phyloP scores from a whole-genome alignment of 2,797 vertebrate species.

The Enteromius viviparus region DNA sequence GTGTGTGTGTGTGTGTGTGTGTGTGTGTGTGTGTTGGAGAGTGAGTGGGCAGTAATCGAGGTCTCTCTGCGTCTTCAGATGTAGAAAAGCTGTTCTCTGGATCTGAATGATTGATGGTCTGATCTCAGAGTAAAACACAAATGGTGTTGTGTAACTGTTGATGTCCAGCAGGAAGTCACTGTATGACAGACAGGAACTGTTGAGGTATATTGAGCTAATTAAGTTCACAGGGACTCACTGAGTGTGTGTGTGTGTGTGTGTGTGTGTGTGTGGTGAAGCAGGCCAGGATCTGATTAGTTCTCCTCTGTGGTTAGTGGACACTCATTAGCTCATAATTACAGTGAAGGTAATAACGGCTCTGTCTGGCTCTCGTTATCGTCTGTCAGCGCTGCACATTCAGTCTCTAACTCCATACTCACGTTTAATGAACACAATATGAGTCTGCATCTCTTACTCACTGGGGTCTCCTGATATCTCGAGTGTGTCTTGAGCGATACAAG shows the following conservation, averaged over 20 bases:
- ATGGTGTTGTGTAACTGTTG: conserved; percentile 33
- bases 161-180: background rate
- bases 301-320: conserved; percentile 52
- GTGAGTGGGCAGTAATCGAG: conserved; percentile 22
- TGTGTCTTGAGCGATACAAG: background rate
- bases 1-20: background rate
- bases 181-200: background rate
- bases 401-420: background rate
- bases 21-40: background rate
- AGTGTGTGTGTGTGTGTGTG: conserved; percentile 30
- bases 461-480: background rate
- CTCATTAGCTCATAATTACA: conserved; percentile 55
- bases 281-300: conserved; percentile 54
- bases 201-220: conserved; percentile 32
- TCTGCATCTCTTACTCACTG: background rate
- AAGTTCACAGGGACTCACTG: conserved; percentile 16
- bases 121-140: conserved; percentile 50
- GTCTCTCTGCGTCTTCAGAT: conserved; percentile 55
- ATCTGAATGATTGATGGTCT: conserved; percentile 68
- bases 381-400: background rate
- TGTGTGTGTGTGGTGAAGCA: conserved; percentile 11
- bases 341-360: conserved; percentile 45
- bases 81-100: conserved; percentile 63
- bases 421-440: background rate
- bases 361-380: background rate